Evolutionary conservation across 2,888 invertebrate genomes (phyloP), one percentile per base, ranked within the genome.

Genomic region (Hoplodrina blanda): DNA sequence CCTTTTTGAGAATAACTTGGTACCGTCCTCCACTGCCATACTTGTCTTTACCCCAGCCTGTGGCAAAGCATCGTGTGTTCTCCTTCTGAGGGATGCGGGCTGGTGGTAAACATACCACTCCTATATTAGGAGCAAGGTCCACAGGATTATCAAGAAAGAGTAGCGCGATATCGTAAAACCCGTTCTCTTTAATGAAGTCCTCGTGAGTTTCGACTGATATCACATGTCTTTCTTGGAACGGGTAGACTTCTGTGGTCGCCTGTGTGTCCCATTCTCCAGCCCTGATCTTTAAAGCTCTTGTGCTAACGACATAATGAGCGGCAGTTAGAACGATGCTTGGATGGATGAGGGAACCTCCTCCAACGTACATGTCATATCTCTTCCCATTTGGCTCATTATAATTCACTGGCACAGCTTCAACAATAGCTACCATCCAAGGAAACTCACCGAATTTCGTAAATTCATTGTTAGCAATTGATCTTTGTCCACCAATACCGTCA

Each of bases 201-300:
- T 97, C 96, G 85, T 98, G 98, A 0, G 96, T 88, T 0, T 97
- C 90, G 0, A 97, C 91, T 11, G 94, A 93, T 0, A 88, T 87
- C 0, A 98, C 97, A 6, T 95, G 93, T 11, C 97, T 94, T 87
- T 98, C 98, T 87, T 98, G 97, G 88, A 97, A 97, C 0, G 97
- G 97, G 72, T 96, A 96, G 0, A 97, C 94, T 87, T 98, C 98
- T 61, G 96, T 96, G 52, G 96, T 97, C 0, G 97, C 97, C 89
- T 97, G 97, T 0, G 98, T 97, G 91, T 98, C 98, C 98, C 98
- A 98, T 93, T 98, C 98, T 0, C 98, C 98, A 1, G 97, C 97
- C 0, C 98, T 96, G 2, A 97, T 92, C 83, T 49, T 84, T 64
- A 25, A 75, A 72, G 0, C 76, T 65, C 3, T 73, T 0, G 74